Evolutionary conservation across 2,888 invertebrate genomes (phyloP).

Genomic region (Rhimphoctona megacephalus): DNA sequence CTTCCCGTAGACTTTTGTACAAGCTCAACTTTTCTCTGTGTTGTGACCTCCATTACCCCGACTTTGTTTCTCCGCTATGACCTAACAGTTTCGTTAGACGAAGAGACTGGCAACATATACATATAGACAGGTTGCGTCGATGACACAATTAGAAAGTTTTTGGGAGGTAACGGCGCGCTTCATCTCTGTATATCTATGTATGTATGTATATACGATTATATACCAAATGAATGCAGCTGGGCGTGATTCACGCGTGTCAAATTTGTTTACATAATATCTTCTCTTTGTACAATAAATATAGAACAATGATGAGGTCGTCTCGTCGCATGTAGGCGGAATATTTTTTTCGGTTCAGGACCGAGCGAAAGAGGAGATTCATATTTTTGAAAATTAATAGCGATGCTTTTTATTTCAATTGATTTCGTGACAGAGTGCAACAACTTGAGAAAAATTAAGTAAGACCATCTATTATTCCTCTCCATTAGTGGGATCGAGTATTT

Average conservation of each 20-base stretch:
- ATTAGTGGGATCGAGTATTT: conserved; percentile 9
- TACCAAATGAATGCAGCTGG: not conserved
- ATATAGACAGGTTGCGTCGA: conserved; percentile 27
- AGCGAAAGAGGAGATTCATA: not conserved
- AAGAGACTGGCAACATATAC: not conserved
- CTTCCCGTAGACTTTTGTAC: not conserved
- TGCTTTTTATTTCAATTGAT: not conserved
- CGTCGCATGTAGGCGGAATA: not conserved
- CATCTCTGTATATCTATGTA: not conserved
- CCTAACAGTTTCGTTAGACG: conserved; percentile 64
- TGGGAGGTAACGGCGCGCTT: not conserved
- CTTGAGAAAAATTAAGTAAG: not conserved
- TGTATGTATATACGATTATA: not conserved
- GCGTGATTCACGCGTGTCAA: not conserved
- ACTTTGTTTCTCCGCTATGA: conserved; percentile 42
- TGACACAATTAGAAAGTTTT: conserved; percentile 68
- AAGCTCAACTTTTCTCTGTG: not conserved
- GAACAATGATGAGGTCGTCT: not conserved
- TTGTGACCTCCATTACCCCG: not conserved
- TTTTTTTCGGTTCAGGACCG: conserved; percentile 9
- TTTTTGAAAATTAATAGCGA: not conserved
- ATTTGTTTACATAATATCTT: not conserved
- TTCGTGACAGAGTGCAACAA: not conserved
- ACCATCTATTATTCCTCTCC: not conserved
- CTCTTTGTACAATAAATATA: not conserved